Evolutionary conservation across 1,140 invertebrate species (phyloP), one percentile per base, ranked within the genome.

Genomic region (Drosophila littoralis): DNA sequence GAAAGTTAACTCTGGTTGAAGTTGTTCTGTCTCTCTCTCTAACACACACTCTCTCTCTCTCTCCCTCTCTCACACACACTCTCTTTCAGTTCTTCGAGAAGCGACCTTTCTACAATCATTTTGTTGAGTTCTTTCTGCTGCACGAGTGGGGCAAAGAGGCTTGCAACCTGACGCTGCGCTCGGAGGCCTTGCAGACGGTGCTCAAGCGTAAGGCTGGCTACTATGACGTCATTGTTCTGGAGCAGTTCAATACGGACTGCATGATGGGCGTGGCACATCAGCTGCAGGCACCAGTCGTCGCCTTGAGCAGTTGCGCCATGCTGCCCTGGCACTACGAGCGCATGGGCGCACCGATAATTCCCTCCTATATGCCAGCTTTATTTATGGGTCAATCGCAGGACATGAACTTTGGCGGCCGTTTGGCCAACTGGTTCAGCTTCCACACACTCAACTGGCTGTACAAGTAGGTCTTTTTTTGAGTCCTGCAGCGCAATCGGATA

Each of bases 181-280:
- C 88, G 12, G 82, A 90, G 12, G 91, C 85, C 0, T 35, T 92
- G 46, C 71, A 75, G 7, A 70, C 86, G 52, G 60, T 92, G 6
- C 51, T 92, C 0, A 84, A 75, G n/a, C 67, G 83, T 75, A 75
- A 91, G 81, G 59, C 68, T 1, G 61, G 93, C 32, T 94, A 93
- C 59, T 96, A 94, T 66, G 96, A 97, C 85, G 75, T 96, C 0
- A 93, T 96, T 15, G 79, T 96, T 0, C 92, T 94, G 2, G 95
- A 96, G 91, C 93, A 93, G 50, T 96, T 96, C 80, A 96, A 96
- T 54, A 94, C 93, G 42, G 95, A 96, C 71, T 96, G 96, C 82
- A 94, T 94, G 75, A 86, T 95, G 52, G 94, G 93, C 7, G 91
- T 96, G 8, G 93, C 93, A 33, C 92, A 95, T 63, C 94, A 94